phyloP scores from a whole-genome alignment of 2,888 invertebrate genomes.

The Hemithea aestivaria region DNA sequence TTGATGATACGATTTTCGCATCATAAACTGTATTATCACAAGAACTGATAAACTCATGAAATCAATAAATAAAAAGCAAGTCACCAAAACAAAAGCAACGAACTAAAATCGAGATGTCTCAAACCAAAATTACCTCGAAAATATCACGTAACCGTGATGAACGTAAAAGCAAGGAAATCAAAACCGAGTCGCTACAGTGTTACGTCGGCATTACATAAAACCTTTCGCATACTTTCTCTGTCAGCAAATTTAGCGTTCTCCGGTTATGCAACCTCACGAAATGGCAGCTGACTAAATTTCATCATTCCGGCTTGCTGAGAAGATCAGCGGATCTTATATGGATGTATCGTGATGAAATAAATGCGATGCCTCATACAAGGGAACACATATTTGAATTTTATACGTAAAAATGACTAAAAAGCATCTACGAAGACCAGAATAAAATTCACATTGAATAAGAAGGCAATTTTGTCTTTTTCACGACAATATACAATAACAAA shows the following conservation, averaged over 20 bases:
- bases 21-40: too few species aligned
- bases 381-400: slow-evolving; percentile 31
- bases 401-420: too few species aligned
- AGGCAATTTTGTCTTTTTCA: too few species aligned
- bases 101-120: slow-evolving; percentile 36
- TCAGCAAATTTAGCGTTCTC: slow-evolving; percentile 76
- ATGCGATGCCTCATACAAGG: slow-evolving; percentile 41
- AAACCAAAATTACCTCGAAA: slow-evolving; percentile 54
- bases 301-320: slow-evolving; percentile 67
- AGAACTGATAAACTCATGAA: too few species aligned
- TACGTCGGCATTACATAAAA: slow-evolving; percentile 73
- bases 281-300: slow-evolving; percentile 76
- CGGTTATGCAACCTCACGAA: slow-evolving; percentile 65
- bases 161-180: slow-evolving; percentile 76
- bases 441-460: too few species aligned
- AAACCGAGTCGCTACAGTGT: slow-evolving; percentile 69
- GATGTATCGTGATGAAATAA: slow-evolving; percentile 56
- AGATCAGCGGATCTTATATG: slow-evolving; percentile 64
- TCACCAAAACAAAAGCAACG: slow-evolving; percentile 22
- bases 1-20: too few species aligned
- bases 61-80: slow-evolving; percentile 3
- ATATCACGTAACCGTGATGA: slow-evolving; percentile 67
- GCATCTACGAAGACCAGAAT: too few species aligned
- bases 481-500: too few species aligned
- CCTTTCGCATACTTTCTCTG: slow-evolving; percentile 79